Percentiles rank a stretch among this genome's conserved stretches.
These are phyloP conservation scores for Oithona nana DNA, from an alignment of 2,888 invertebrate species.

Conservation along the genomic window DNA sequence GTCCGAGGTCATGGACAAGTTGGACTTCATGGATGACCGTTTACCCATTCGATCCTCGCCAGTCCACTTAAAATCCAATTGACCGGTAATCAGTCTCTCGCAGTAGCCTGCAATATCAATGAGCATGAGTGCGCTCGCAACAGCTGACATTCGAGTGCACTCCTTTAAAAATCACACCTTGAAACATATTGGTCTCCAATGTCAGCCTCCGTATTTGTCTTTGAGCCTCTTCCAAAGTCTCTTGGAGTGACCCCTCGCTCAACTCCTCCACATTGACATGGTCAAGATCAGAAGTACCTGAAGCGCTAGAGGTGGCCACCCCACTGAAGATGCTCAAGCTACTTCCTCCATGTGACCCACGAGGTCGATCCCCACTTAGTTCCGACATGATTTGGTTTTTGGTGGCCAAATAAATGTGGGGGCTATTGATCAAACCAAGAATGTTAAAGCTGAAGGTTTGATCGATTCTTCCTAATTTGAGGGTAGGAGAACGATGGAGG, in stretches of 20 bases:
- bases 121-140: too few species aligned
- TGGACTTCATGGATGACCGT: neutral
- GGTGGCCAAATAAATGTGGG: neutral
- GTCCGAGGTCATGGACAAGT: neutral
- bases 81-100: neutral
- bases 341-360: neutral
- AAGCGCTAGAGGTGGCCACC: slow-evolving; percentile 1
- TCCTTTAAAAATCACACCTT: too few species aligned
- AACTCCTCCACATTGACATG: slow-evolving; percentile 13
- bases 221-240: neutral
- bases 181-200: slow-evolving; percentile 9
- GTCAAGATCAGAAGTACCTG: slow-evolving; percentile 8
- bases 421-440: neutral
- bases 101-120: too few species aligned
- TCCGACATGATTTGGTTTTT: neutral
- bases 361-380: neutral
- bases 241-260: neutral
- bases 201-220: neutral
- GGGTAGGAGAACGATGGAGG: neutral
- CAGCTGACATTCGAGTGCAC: too few species aligned
- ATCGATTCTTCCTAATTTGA: neutral
- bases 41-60: neutral
- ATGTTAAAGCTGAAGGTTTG: neutral
- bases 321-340: slow-evolving; percentile 11
- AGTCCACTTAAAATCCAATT: neutral